Base-by-base conservation (phyloP, 1,140 invertebrate species). In the Nasonia giraulti region DNA sequence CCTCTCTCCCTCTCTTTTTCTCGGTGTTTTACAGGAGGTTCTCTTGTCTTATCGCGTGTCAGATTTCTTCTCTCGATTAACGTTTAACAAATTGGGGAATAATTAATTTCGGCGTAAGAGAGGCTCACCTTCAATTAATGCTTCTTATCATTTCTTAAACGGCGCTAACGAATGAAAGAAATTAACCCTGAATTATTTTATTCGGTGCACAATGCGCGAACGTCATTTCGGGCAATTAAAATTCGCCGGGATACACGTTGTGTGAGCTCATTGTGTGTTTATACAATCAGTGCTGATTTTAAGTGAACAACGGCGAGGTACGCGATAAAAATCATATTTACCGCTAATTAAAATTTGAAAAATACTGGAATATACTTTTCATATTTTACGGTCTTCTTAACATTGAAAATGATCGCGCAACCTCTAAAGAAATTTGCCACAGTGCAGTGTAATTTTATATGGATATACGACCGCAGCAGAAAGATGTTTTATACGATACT, bases 281-380 rank as follows among this genome's bases (percentile, higher is more conserved):
- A 37, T 4, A 62, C 6, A 20, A 62, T 62, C 55, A n/a, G 55
- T 6, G 55, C 3, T n/a, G 55, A 62, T 62, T 62, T 62, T 17
- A 20, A n/a, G 6, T 62, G 20, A n/a, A 62, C 6, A 44, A 44
- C 55, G 5, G 7, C 17, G 20, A 3, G 1, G 55, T 37, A 20
- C 20, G 20, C 55, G 55, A 62, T 62, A 10, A 68, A 68, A 40
- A 33, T 68, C 50, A 20, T 66, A 33, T 68, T 79, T 79, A 68
- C 55, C 12, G 55, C 55, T 79, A 66, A 79, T 79, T 79, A 68
- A 66, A 79, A 31, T 79, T 68, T 40, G 66, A 79, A 33, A 62
- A 68, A 66, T 40, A 37, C 20, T 11, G 33, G 33, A 66, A 23
- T 79, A 4, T 68, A 40, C 33, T 40, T 68, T 68, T 37, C 20